These are phyloP conservation scores for Hemicrepidius hirtus DNA, from an alignment of 2,888 invertebrate species.

Conservation along the genomic window DNA sequence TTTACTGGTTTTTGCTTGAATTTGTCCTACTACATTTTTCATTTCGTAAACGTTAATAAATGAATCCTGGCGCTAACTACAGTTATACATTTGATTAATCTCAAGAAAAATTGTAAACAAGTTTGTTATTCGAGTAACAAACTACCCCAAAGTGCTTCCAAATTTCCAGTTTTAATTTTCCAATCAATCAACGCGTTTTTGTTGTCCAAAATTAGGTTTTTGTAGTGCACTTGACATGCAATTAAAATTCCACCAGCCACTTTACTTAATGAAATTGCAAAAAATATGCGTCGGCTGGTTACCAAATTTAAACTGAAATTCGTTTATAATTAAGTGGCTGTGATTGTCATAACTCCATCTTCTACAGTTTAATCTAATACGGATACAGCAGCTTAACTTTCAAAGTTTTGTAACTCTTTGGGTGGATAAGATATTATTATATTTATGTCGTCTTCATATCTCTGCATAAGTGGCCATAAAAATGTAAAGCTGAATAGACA, in stretches of 20 bases:
- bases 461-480: constrained; percentile 11
- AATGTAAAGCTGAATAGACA: constrained; percentile 16
- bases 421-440: neutral
- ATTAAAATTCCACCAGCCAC: constrained; percentile 28
- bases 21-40: too few species aligned
- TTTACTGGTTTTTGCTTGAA: too few species aligned
- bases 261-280: constrained; percentile 18
- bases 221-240: constrained; percentile 30
- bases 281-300: neutral
- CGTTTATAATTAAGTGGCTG: constrained; percentile 1
- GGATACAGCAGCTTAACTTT: neutral
- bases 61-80: too few species aligned
- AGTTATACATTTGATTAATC: too few species aligned
- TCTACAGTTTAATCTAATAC: neutral
- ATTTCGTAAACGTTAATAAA: too few species aligned
- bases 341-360: neutral
- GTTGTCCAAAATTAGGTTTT: constrained; percentile 19
- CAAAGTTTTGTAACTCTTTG: constrained; percentile 1
- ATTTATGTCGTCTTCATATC: constrained; percentile 15
- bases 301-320: constrained; percentile 3
- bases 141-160: neutral
- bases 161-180: constrained; percentile 13
- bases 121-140: constrained; percentile 1
- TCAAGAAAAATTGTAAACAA: neutral
- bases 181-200: constrained; percentile 23